These are phyloP conservation scores for Drosophila robusta DNA, from an alignment of 2,888 invertebrate species.

Conservation along the genomic window DNA sequence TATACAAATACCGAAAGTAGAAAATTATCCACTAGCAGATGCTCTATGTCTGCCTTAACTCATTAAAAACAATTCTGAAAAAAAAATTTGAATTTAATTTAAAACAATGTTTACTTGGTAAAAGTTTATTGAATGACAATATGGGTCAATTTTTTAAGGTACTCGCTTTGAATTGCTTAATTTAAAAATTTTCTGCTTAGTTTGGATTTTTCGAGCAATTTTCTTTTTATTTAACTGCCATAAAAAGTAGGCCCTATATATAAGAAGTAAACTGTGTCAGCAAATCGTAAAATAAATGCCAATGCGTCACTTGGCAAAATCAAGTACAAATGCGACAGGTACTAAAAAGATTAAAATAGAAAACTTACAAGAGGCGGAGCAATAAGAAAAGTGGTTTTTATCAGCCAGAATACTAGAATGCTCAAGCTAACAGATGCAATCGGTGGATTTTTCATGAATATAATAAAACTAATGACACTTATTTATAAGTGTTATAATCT, in stretches of 20 bases:
- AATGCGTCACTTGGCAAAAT: slow-evolving; percentile 29
- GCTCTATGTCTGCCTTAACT: no score
- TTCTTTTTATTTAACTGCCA: not conserved
- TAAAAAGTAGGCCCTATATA: slow-evolving; percentile 15
- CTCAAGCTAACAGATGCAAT: slow-evolving; percentile 3
- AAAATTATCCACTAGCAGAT: not conserved
- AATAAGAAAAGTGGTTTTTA: slow-evolving; percentile 26
- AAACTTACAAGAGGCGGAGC: slow-evolving; percentile 17
- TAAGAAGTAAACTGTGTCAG: slow-evolving; percentile 35
- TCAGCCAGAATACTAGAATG: slow-evolving; percentile 6
- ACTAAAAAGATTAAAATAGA: slow-evolving; percentile 68
- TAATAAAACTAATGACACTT: slow-evolving; percentile 15
- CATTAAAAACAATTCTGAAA: no score
- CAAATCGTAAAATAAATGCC: slow-evolving; percentile 44
- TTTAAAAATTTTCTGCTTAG: slow-evolving; percentile 8
- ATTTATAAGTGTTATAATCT: slow-evolving; percentile 1
- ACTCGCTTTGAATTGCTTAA: not conserved
- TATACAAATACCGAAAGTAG: not conserved
- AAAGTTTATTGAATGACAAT: not conserved
- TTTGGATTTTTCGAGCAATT: not conserved
- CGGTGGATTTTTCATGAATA: slow-evolving; percentile 16
- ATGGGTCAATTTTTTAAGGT: no score
- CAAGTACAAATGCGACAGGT: slow-evolving; percentile 33
- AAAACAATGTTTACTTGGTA: no score
- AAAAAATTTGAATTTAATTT: no score